Base-by-base conservation (phyloP, 2,888 invertebrate species). In the Plebejus argus region DNA sequence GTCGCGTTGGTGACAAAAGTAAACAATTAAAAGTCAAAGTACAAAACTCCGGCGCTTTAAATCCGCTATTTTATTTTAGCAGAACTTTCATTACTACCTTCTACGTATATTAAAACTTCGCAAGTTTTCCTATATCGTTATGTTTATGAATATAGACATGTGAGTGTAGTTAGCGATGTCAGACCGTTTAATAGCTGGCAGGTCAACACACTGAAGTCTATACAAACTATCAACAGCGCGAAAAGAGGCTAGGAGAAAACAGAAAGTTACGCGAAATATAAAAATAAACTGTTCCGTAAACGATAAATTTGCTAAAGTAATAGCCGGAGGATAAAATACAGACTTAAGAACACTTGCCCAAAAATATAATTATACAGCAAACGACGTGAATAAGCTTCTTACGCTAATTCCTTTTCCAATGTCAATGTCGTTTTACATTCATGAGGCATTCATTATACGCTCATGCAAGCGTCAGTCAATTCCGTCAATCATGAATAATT, bases 141-240 rank as follows among this genome's bases (percentile, higher is more conserved):
- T 66, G 28, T 66, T 66, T 28, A 66, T 66, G 12, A 66, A 18
- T 66, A 53, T 28, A 28, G 39, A 39, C 45, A 45, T 45, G 66
- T 66, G 15, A 66, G 28, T 23, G 23, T 33, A 72, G 39, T 72
- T 39, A 12, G 23, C 72, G 72, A n/a, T 72, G 39, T 39, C 72
- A 45, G 72, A 20, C 72, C 23, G 72, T 66, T 66, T 66, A 66
- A 66, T 45, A 49, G 74, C 74, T 4, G 74, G 49, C 53, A 18
- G 74, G 74, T 74, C 74, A 74, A 74, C 18, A 74, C 18, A 28
- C 53, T 28, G 28, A 53, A 74, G 12, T 28, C 49, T 28, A 53
- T 23, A 72, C 53, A 53, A 53, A 53, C 74, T 49, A 28, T 28
- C 74, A 12, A 23, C 45, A 39, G 12, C 18, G 18, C 15, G 53